Conservation (phyloP, 2,797 vertebrate genomes). For the Muraenolepis orangiensis region DNA sequence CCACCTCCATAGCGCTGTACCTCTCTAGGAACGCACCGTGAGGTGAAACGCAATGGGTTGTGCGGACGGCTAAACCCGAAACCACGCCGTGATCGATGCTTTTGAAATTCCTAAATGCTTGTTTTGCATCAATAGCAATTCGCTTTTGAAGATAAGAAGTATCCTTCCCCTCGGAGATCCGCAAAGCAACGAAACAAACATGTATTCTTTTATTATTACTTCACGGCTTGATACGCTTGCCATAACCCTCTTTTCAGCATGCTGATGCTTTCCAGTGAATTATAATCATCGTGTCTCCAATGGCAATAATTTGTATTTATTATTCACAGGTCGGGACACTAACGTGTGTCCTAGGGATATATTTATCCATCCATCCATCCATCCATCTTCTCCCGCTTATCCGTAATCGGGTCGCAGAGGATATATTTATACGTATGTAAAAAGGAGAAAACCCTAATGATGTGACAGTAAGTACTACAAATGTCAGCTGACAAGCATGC, state of each 20-base stretch:
- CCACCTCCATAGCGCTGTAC: slow-evolving; percentile 22
- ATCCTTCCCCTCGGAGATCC: not conserved
- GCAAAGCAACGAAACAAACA: not conserved
- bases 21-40: slow-evolving; percentile 12
- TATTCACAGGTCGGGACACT: not conserved
- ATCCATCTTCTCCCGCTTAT: too few species aligned
- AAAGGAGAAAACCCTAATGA: not conserved
- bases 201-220: not conserved
- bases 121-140: not conserved
- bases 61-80: not conserved
- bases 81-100: not conserved
- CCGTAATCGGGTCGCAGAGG: too few species aligned
- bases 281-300: not conserved
- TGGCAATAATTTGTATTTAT: too few species aligned
- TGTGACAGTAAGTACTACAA: slow-evolving; percentile 12
- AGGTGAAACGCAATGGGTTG: not conserved
- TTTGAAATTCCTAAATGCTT: not conserved
- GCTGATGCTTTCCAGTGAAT: not conserved
- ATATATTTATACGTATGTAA: not conserved
- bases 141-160: not conserved
- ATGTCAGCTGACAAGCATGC: slow-evolving; percentile 28
- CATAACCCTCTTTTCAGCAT: not conserved
- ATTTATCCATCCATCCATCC: too few species aligned
- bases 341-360: not conserved
- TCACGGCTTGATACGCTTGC: not conserved